Base-by-base conservation (phyloP, 1,140 invertebrate species). In the Lasaia peninsularis region DNA sequence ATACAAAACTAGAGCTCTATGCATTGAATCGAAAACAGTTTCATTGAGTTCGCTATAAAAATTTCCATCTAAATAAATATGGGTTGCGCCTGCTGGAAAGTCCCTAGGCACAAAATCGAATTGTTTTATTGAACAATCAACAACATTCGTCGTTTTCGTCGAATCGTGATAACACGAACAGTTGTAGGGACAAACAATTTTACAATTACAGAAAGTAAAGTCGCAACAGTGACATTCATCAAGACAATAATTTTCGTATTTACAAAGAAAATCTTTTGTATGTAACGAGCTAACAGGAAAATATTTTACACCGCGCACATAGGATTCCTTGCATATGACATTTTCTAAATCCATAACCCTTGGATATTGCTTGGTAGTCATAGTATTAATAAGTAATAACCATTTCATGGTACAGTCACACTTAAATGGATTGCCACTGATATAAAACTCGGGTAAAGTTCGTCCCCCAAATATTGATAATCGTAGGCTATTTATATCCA, bases 351-450 rank as follows among this genome's bases (percentile, higher is more conserved):
- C 96, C 91, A 95, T 94, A 28, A 97, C 93, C 56, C 91, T 89
- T 0, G 95, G 96, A 86, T 96, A 95, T 73, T 95, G 93, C 32
- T 94, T 86, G 5, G 94, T 86, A 57, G 91, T 90, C 59, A 94
- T 74, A 31, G 91, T 91, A 86, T 97, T 96, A 67, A 96, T 94
- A 37, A 94, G 86, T 68, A 96, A 94, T 61, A 97, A 89, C 96
- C 96, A 97, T 86, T 97, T 96, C 91, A 95, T 95, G 58, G 93
- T 94, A 74, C 95, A 96, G 80, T 97, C 95, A 81, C 96, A 97
- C 60, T 93, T 91, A 75, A 96, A 96, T n/a, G 96, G 95, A 89
- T 97, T 97, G 16, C 94, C 94, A 14, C 95, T 95, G 34, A 97
- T 92, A 78, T 96, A 96, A 84, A 97, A 96, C 73, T 96, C 94